Percentiles rank a stretch among this genome's conserved stretches.
Evolutionary conservation across 1,140 invertebrate genomes (phyloP).

Genomic region (Reticulitermes speratus): DNA sequence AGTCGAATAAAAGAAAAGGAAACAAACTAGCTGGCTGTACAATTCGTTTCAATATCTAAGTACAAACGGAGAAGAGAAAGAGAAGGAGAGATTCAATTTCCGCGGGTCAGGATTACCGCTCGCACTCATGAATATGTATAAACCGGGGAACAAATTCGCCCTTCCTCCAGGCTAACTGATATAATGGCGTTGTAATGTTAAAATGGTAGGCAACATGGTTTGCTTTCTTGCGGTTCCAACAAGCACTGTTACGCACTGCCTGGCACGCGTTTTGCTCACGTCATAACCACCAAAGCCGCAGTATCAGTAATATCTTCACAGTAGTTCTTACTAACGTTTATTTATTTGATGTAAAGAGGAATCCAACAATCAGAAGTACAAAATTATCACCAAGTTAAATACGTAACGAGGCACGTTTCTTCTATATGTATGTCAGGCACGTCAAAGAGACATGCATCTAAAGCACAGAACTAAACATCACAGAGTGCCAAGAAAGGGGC

Average conservation of each 20-base stretch:
- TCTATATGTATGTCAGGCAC: no score
- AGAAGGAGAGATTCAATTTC: not conserved
- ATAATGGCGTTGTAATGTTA: constrained; percentile 8
- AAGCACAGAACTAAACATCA: no score
- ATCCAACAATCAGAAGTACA: no score
- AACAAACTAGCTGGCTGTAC: not conserved
- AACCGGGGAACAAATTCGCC: not conserved
- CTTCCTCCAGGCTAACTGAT: not conserved
- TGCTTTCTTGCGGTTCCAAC: not conserved
- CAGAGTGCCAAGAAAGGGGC: no score
- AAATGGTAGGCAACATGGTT: not conserved
- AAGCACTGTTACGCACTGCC: not conserved
- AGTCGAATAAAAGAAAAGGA: not conserved
- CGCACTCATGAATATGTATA: not conserved
- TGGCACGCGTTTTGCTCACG: no score
- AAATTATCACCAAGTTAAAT: no score
- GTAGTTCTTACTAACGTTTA: no score
- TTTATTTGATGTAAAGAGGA: no score
- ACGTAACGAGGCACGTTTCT: no score
- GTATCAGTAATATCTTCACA: no score
- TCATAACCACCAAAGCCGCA: no score
- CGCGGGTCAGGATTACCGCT: not conserved
- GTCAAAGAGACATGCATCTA: no score
- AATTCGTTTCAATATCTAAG: not conserved
- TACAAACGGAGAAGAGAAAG: not conserved